Evolutionary conservation across 1,140 invertebrate species (phyloP).

Genomic region (Bacillus rossius): DNA sequence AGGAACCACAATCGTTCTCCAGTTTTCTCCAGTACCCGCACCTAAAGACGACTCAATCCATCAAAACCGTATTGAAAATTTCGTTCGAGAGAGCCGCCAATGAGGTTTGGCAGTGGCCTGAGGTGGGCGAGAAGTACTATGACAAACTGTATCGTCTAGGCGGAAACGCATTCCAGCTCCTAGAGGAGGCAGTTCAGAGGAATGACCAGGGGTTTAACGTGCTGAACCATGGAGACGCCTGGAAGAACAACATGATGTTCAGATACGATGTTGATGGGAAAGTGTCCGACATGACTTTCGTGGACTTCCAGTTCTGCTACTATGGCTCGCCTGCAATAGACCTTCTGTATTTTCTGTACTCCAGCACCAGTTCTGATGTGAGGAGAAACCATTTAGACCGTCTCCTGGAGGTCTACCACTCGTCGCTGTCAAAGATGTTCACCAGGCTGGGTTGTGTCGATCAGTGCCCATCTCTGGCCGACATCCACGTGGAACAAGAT

Average conservation of each 20-base stretch:
- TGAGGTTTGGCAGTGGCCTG: not conserved
- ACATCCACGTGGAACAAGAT: no score
- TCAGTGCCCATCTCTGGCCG: no score
- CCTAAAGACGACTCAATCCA: no score
- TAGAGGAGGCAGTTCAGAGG: not conserved
- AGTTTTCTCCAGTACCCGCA: not conserved
- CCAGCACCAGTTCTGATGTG: no score
- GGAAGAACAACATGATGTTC: slow-evolving; percentile 27
- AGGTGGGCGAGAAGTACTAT: not conserved
- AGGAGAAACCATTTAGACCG: no score
- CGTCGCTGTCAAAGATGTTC: no score
- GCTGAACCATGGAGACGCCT: slow-evolving; percentile 23
- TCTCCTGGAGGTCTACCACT: no score
- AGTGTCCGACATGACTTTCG: not conserved
- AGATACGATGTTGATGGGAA: slow-evolving; percentile 13
- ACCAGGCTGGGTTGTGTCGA: no score
- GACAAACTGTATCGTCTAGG: not conserved
- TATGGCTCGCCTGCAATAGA: no score
- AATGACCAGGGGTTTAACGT: not conserved
- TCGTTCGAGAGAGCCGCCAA: not conserved
- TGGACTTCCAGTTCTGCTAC: not conserved
- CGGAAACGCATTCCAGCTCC: not conserved
- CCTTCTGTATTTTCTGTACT: no score
- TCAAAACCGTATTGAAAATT: no score
- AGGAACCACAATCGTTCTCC: not conserved